Evolutionary conservation across 2,888 invertebrate genomes (phyloP).

Genomic region (Amphipyra tragopoginis): DNA sequence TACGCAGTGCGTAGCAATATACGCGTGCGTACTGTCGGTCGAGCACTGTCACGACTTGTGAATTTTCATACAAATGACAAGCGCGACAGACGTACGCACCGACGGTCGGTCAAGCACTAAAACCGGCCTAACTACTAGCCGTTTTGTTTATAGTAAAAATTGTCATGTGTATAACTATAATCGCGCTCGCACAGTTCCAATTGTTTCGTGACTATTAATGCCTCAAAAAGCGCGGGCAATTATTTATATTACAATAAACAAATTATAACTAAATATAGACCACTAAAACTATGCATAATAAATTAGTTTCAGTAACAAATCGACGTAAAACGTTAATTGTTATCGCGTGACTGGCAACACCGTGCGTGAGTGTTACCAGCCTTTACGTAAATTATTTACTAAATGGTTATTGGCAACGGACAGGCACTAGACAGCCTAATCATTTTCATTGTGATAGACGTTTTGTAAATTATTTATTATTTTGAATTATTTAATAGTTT

Average conservation of each 20-base stretch:
- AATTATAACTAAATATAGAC: slow-evolving; percentile 1
- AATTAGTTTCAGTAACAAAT: slow-evolving; percentile 37
- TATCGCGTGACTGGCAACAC: slow-evolving; percentile 51
- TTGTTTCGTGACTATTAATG: not conserved
- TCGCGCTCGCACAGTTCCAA: not conserved
- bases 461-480: slow-evolving; percentile 28
- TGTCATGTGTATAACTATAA: not conserved
- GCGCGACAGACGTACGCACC: too few species aligned
- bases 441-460: slow-evolving; percentile 42
- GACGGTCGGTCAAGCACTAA: too few species aligned
- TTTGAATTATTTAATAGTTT: slow-evolving; percentile 32
- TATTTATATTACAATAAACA: not conserved
- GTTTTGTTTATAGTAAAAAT: too few species aligned
- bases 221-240: not conserved
- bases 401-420: slow-evolving; percentile 50
- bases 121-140: too few species aligned
- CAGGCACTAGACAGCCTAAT: slow-evolving; percentile 41
- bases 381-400: slow-evolving; percentile 51
- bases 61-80: too few species aligned
- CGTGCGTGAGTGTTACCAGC: slow-evolving; percentile 40
- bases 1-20: too few species aligned
- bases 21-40: too few species aligned
- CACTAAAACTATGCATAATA: slow-evolving; percentile 10
- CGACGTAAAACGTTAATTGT: slow-evolving; percentile 45
- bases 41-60: too few species aligned